phyloP scores from a whole-genome alignment of 2,797 vertebrate genomes.

The Borostomias antarcticus region DNA sequence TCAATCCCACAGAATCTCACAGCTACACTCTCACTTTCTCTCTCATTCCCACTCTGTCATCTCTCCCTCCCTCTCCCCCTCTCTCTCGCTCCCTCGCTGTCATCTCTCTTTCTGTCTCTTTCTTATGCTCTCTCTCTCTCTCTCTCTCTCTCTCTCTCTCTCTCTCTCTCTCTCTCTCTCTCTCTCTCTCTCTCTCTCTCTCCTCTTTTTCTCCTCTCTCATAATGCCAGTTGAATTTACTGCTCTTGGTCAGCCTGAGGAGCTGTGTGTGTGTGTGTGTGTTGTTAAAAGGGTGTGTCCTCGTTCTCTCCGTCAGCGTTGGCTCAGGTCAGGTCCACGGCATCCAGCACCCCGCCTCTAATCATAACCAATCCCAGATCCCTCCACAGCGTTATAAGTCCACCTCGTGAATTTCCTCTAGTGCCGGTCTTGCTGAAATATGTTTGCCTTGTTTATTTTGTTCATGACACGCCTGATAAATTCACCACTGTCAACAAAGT shows the following conservation, averaged over 20 bases:
- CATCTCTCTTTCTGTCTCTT: neutral
- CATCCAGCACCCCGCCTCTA: slow-evolving; percentile 38
- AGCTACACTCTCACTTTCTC: neutral
- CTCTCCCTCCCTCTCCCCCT: slow-evolving; percentile 28
- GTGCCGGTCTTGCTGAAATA: neutral
- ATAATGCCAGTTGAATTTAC: slow-evolving; percentile 54
- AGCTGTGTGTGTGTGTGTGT: slow-evolving; percentile 19
- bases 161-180: slow-evolving; percentile 20
- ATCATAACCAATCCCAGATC: slow-evolving; percentile 60
- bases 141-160: slow-evolving; percentile 25
- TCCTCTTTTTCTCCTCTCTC: slow-evolving; percentile 16
- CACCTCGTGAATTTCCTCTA: slow-evolving; percentile 37
- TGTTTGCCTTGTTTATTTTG: neutral
- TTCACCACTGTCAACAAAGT: too few relatives aligned
- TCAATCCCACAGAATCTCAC: slow-evolving; percentile 17
- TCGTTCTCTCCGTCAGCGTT: slow-evolving; percentile 54
- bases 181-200: slow-evolving; percentile 37
- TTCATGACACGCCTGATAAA: too few relatives aligned
- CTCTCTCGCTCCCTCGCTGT: slow-evolving; percentile 13
- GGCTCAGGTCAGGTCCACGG: slow-evolving; percentile 40
- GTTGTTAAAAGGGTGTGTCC: slow-evolving; percentile 60
- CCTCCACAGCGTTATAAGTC: slow-evolving; percentile 51
- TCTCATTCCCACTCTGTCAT: slow-evolving; percentile 29
- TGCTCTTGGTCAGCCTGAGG: slow-evolving; percentile 53
- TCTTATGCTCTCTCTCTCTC: slow-evolving; percentile 20